These are phyloP conservation scores for Scrobipalpa costella DNA, from an alignment of 2,888 invertebrate genomes.

Conservation along the genomic window DNA sequence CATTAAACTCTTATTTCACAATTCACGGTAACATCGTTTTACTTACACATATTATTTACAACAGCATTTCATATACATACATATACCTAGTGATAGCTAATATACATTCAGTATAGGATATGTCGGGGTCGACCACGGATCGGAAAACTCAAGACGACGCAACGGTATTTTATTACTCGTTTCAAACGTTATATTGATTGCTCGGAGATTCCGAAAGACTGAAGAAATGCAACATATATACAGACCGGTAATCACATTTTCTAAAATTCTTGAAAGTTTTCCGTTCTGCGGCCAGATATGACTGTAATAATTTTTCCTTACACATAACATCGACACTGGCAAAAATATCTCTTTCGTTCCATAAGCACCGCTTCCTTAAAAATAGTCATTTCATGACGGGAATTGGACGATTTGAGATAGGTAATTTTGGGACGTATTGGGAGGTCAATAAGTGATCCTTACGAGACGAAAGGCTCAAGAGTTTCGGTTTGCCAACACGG, in stretches of 20 bases:
- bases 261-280: not conserved
- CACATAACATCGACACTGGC: conserved; percentile 1
- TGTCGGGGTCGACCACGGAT: conserved; percentile 9
- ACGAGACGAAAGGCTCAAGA: not conserved
- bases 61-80: conserved; percentile 68
- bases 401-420: not conserved
- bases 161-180: not conserved
- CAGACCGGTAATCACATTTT: not conserved
- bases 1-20: conserved; percentile 81
- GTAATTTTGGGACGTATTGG: not conserved
- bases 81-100: conserved; percentile 40
- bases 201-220: not conserved
- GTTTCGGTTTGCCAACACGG: not conserved
- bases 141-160: not conserved
- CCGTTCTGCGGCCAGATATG: not conserved
- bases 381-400: not conserved
- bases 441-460: not conserved
- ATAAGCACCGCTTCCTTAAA: not conserved
- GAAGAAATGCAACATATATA: not conserved
- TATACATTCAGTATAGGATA: conserved; percentile 31
- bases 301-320: conserved; percentile 6
- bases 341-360: not conserved
- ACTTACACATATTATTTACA: conserved; percentile 80
- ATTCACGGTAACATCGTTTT: conserved; percentile 81
- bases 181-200: not conserved